Evolutionary conservation across 2,888 invertebrate species (phyloP).

Genomic region (Ommatoiulus sabulosus): DNA sequence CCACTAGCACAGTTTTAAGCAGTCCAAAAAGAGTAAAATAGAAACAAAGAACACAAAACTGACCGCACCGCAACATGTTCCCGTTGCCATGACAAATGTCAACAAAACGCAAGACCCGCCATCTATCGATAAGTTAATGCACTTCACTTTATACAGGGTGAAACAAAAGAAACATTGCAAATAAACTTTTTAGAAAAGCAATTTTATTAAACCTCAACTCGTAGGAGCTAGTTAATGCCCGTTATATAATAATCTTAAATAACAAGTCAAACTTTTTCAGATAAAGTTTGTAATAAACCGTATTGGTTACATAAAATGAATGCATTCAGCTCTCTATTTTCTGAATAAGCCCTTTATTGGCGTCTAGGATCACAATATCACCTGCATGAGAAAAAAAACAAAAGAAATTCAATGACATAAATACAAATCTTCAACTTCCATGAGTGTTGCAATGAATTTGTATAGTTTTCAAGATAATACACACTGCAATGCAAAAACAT

Average conservation of each 20-base stretch:
- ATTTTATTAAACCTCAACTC: neutral
- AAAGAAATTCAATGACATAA: too few relatives aligned
- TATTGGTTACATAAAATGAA: neutral
- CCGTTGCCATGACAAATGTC: constrained; percentile 18
- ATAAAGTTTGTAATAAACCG: neutral
- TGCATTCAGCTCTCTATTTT: neutral
- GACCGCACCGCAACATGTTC: neutral
- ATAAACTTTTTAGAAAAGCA: too few relatives aligned
- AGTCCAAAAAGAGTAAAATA: neutral
- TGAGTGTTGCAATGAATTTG: neutral
- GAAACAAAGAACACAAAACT: neutral
- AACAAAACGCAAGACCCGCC: neutral
- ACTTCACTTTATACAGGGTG: neutral
- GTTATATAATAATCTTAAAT: neutral
- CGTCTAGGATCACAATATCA: constrained; percentile 5
- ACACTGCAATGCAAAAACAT: neutral
- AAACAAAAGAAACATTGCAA: neutral
- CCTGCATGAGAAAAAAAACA: neutral
- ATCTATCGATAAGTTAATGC: neutral
- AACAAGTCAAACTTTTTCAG: neutral
- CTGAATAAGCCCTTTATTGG: constrained; percentile 10
- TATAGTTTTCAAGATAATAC: neutral
- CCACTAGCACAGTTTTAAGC: neutral
- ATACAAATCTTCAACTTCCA: too few relatives aligned
- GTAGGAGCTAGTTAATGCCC: neutral